Evolutionary conservation across 2,888 invertebrate species (phyloP).

Genomic region (Acanthosepion esculentum): DNA sequence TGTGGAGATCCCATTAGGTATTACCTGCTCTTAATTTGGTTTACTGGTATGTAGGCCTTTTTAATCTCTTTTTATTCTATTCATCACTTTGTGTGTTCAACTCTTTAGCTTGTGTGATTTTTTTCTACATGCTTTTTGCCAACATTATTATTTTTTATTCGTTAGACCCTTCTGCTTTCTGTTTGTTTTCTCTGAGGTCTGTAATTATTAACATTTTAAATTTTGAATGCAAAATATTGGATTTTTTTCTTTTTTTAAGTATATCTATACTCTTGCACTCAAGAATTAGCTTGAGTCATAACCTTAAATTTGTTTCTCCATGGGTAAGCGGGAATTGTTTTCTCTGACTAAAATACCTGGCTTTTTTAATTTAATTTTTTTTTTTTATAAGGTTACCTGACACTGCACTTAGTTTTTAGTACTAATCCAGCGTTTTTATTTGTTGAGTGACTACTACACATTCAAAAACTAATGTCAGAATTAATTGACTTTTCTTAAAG

Average conservation of each 20-base stretch:
- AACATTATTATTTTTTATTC: not conserved
- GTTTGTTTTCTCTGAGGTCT: not conserved
- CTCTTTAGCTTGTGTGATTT: not conserved
- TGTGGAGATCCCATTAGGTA: not conserved
- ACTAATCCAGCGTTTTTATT: not conserved
- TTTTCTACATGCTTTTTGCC: not conserved
- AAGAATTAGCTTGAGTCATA: not conserved
- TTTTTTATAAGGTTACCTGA: not conserved
- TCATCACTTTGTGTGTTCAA: not conserved
- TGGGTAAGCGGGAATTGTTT: not conserved
- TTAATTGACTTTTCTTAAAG: not conserved
- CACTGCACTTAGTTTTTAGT: not conserved
- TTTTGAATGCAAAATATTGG: not conserved
- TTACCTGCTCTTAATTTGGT: not conserved
- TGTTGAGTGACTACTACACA: not conserved
- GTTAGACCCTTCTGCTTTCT: not conserved
- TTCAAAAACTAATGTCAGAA: not conserved
- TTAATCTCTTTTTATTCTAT: not conserved
- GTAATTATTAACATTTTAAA: not conserved
- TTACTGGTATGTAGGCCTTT: not conserved
- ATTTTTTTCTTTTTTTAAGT: not conserved
- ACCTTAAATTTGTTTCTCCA: not conserved
- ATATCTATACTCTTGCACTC: not conserved
- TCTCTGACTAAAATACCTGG: not conserved
- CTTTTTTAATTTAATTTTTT: too few relatives aligned